Conservation (phyloP, 1,140 invertebrate species). For the Sycophila sp. region DNA sequence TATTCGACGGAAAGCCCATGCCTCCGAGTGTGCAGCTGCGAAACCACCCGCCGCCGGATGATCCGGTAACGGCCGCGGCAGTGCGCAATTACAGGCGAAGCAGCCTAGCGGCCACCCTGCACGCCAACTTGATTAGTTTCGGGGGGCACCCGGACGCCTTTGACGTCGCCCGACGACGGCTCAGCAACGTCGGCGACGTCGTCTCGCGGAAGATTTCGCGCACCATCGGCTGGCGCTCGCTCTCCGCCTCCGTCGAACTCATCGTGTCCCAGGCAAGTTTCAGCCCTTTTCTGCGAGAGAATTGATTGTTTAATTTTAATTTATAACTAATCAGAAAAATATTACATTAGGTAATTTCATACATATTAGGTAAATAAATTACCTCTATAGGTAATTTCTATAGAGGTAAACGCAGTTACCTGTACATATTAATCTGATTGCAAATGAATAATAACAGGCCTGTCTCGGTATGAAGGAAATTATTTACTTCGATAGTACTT, state of each 20-base stretch:
- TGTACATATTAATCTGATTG: too few relatives aligned
- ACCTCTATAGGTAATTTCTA: too few relatives aligned
- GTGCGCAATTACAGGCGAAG: conserved; percentile 43
- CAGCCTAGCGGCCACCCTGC: conserved; percentile 52
- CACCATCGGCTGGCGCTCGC: conserved; percentile 75
- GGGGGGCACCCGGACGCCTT: conserved; percentile 37
- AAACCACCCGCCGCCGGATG: neutral
- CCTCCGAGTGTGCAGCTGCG: neutral
- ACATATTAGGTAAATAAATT: neutral
- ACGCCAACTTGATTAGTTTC: conserved; percentile 51
- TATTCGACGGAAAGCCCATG: too few relatives aligned
- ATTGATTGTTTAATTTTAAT: neutral
- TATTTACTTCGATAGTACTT: too few relatives aligned
- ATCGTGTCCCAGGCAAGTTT: conserved; percentile 64
- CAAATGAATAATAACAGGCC: too few relatives aligned
- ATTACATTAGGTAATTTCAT: too few relatives aligned
- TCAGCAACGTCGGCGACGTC: conserved; percentile 78
- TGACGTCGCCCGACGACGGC: conserved; percentile 64
- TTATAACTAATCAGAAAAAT: too few relatives aligned
- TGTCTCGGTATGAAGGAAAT: too few relatives aligned
- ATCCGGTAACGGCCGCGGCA: neutral
- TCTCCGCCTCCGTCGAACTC: conserved; percentile 67
- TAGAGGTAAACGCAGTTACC: too few relatives aligned
- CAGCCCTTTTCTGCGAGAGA: too few relatives aligned
- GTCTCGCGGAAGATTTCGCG: conserved; percentile 76